Conservation (phyloP, 2,113 vertebrate genomes). For the Phrynocephalus versicolor region DNA sequence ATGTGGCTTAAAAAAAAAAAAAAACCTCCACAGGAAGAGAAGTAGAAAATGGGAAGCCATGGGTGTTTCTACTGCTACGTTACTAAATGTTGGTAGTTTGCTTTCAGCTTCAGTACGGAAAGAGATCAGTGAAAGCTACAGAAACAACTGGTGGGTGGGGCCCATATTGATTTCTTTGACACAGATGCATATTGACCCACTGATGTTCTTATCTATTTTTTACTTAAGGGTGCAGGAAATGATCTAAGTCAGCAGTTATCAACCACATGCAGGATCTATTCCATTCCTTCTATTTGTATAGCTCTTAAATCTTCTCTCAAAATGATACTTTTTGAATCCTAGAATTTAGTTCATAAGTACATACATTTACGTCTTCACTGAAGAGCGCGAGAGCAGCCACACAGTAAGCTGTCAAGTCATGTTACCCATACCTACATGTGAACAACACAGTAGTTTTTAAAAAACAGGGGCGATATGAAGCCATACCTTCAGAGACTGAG, state of each 20-base stretch:
- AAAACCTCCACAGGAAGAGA: too few relatives aligned
- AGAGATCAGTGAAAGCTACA: too few relatives aligned
- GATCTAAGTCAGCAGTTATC: background rate
- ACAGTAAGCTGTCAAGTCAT: background rate
- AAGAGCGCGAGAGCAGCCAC: background rate
- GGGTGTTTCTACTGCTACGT: too few relatives aligned
- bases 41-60: too few relatives aligned
- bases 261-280: background rate
- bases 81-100: too few relatives aligned
- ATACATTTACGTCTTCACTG: background rate
- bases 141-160: too few relatives aligned
- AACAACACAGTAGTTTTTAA: background rate
- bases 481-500: conserved; percentile 91
- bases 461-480: conserved; percentile 5
- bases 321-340: background rate
- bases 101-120: too few relatives aligned
- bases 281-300: background rate
- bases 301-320: background rate
- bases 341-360: background rate
- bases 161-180: background rate
- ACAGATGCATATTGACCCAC: background rate
- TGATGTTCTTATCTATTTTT: background rate
- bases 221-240: background rate
- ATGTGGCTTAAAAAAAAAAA: too few relatives aligned
- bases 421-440: background rate